These are phyloP conservation scores for Seriola aureovittata DNA, from an alignment of 2,113 vertebrate genomes.

Conservation along the genomic window DNA sequence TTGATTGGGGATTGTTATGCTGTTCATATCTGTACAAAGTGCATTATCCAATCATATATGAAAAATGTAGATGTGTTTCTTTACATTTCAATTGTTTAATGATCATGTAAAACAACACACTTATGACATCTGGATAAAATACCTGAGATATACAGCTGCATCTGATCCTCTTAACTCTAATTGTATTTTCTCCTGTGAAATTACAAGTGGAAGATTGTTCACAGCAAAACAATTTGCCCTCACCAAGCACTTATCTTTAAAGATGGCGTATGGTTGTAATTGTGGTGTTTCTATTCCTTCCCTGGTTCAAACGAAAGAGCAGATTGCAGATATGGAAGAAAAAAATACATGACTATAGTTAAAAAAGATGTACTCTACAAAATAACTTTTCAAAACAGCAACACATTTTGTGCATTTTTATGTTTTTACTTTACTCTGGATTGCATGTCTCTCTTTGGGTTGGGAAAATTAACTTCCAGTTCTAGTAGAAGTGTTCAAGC, in stretches of 20 bases:
- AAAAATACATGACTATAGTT: slow-evolving; percentile 15
- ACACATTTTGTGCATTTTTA: neutral
- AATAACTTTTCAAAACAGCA: slow-evolving; percentile 44
- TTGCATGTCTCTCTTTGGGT: neutral
- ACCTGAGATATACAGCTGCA: slow-evolving; percentile 7
- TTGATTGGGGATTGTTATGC: neutral
- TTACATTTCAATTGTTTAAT: neutral
- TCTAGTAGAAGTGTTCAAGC: neutral
- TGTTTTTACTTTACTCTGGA: neutral
- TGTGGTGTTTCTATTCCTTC: neutral
- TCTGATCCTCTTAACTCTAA: slow-evolving; percentile 7
- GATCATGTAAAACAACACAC: slow-evolving; percentile 1
- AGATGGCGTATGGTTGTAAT: slow-evolving; percentile 21
- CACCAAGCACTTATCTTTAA: slow-evolving; percentile 17
- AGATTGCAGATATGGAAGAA: neutral
- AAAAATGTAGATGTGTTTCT: neutral
- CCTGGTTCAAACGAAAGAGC: neutral
- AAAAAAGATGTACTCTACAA: slow-evolving; percentile 11
- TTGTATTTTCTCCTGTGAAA: slow-evolving; percentile 33
- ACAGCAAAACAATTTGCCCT: slow-evolving; percentile 9
- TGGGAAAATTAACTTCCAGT: neutral
- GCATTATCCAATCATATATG: neutral
- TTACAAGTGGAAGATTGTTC: slow-evolving; percentile 5
- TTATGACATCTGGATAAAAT: slow-evolving; percentile 22
- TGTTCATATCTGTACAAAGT: neutral